These are phyloP conservation scores for Cephus runcator DNA, from an alignment of 2,888 invertebrate genomes.

Conservation along the genomic window DNA sequence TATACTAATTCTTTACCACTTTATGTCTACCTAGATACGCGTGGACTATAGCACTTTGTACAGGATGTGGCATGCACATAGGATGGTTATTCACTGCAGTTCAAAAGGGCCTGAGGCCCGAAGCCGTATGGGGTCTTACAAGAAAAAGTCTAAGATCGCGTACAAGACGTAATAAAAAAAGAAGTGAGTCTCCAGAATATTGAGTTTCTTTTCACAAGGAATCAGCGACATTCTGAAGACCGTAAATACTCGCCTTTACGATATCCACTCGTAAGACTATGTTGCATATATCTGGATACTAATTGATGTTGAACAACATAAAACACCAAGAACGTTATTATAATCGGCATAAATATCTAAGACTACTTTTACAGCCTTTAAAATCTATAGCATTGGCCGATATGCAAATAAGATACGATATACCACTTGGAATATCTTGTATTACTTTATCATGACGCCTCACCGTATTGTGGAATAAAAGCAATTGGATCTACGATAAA, in stretches of 20 bases:
- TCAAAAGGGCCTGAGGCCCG: constrained; percentile 71
- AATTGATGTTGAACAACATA: background rate
- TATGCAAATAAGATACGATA: background rate
- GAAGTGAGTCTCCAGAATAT: background rate
- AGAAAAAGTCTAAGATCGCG: constrained; percentile 65
- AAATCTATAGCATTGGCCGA: background rate
- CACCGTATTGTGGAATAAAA: background rate
- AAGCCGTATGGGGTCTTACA: constrained; percentile 78
- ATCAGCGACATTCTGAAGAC: background rate
- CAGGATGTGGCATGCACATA: constrained; percentile 75
- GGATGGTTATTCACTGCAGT: constrained; percentile 85
- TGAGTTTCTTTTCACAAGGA: background rate
- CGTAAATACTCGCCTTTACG: background rate
- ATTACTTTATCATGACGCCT: background rate
- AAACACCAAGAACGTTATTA: constrained; percentile 1
- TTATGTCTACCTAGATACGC: constrained; percentile 71
- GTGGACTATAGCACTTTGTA: constrained; percentile 82
- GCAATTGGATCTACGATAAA: background rate
- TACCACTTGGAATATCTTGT: background rate
- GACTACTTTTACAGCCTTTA: background rate
- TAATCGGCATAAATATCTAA: background rate
- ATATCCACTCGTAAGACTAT: background rate
- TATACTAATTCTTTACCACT: constrained; percentile 2
- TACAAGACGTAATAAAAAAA: background rate
- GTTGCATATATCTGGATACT: background rate